phyloP scores from a whole-genome alignment of 2,113 vertebrate species.

The Microtus pennsylvanicus region DNA sequence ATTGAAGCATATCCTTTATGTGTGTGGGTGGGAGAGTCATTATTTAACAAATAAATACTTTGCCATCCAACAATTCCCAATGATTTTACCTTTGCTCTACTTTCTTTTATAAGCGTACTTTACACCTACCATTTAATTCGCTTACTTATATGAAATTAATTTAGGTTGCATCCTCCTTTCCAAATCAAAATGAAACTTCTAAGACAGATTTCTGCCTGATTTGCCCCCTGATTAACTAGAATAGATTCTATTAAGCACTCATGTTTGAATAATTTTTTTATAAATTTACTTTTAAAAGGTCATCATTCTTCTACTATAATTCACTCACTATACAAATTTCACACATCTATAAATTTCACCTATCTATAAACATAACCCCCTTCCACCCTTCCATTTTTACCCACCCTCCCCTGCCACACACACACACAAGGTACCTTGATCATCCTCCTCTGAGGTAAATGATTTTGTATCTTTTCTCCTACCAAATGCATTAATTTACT shows the following conservation, averaged over 20 bases:
- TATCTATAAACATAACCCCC: neutral
- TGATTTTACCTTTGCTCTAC: neutral
- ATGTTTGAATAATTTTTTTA: neutral
- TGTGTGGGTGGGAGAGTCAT: neutral
- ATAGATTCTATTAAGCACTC: neutral
- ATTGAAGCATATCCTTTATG: neutral
- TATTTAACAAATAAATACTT: constrained; percentile 10
- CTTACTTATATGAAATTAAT: neutral
- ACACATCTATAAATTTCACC: neutral
- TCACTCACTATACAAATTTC: neutral
- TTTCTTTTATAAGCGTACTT: neutral
- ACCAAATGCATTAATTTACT: neutral
- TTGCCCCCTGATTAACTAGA: neutral
- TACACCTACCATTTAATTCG: neutral
- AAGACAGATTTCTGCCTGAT: neutral
- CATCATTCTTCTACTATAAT: neutral
- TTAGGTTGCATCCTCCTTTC: neutral
- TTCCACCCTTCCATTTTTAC: neutral
- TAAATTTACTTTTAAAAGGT: neutral
- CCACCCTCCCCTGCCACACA: neutral
- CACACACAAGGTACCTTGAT: neutral
- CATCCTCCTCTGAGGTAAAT: neutral
- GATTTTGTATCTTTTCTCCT: neutral
- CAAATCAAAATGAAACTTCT: neutral
- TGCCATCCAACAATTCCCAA: neutral